Evolutionary conservation across 2,888 invertebrate genomes (phyloP).

Genomic region (Galerucella pusilla): DNA sequence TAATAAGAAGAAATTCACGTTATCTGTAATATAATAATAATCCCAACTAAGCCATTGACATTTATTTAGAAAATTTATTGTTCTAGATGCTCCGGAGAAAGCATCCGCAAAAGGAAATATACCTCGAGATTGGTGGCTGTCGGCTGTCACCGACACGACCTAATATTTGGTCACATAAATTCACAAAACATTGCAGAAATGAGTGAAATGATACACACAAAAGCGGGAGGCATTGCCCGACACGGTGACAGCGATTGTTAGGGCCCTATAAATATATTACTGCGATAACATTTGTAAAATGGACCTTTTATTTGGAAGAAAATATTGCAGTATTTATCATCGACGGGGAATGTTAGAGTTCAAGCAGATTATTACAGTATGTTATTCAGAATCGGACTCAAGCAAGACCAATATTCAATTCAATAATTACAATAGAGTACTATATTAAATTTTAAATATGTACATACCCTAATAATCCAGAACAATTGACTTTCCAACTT

Average conservation of each 20-base stretch:
- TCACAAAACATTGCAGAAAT: slow-evolving; percentile 68
- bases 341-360: slow-evolving; percentile 60
- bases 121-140: slow-evolving; percentile 51
- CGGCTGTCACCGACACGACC: slow-evolving; percentile 63
- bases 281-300: slow-evolving; percentile 66
- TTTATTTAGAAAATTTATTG: slow-evolving; percentile 63
- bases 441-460: too few relatives aligned
- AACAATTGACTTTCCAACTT: too few relatives aligned
- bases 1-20: slow-evolving; percentile 31
- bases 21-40: slow-evolving; percentile 51
- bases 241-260: slow-evolving; percentile 51
- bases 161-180: slow-evolving; percentile 70
- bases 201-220: slow-evolving; percentile 61
- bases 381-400: slow-evolving; percentile 35
- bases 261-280: slow-evolving; percentile 65
- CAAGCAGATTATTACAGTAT: slow-evolving; percentile 56
- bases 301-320: slow-evolving; percentile 65
- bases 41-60: slow-evolving; percentile 62
- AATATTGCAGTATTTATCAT: slow-evolving; percentile 66
- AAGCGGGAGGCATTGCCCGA: slow-evolving; percentile 45
- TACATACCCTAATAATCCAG: too few relatives aligned
- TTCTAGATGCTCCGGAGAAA: slow-evolving; percentile 53
- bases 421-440: background rate
- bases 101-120: slow-evolving; percentile 57
- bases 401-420: background rate